A percentile compares a stretch with the other conserved stretches of the same genome.
Evolutionary conservation across 2,888 invertebrate species (phyloP).

Genomic region (Melanchra persicariae): DNA sequence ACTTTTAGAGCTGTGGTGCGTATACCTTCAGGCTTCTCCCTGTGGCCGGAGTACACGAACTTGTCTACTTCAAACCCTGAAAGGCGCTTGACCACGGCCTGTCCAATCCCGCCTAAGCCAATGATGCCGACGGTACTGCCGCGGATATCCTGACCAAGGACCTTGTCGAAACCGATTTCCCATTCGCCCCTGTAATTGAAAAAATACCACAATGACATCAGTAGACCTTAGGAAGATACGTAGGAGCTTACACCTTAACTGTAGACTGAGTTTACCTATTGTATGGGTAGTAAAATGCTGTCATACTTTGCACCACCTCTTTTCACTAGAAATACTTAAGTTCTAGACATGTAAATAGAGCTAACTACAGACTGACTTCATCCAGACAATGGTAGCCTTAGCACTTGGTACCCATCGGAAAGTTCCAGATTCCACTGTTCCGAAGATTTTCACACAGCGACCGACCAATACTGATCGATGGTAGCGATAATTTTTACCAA

Average conservation of each 20-base stretch:
- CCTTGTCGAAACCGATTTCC: slow-evolving; percentile 93
- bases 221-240: too few relatives aligned
- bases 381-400: too few relatives aligned
- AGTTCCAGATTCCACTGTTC: too few relatives aligned
- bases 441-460: background rate
- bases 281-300: too few relatives aligned
- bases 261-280: too few relatives aligned
- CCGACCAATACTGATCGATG: background rate
- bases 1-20: background rate
- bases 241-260: too few relatives aligned
- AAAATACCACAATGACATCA: background rate
- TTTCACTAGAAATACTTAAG: too few relatives aligned
- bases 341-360: too few relatives aligned
- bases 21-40: slow-evolving; percentile 91
- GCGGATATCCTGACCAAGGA: slow-evolving; percentile 94
- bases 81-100: slow-evolving; percentile 94
- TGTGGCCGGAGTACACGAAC: slow-evolving; percentile 94
- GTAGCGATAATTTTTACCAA: background rate
- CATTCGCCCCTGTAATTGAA: slow-evolving; percentile 91
- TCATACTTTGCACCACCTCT: too few relatives aligned
- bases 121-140: slow-evolving; percentile 96
- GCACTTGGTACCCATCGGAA: too few relatives aligned
- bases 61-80: slow-evolving; percentile 93
- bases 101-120: slow-evolving; percentile 96
- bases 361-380: too few relatives aligned